Conservation (phyloP, 2,797 vertebrate species). For the Alauda arvensis region DNA sequence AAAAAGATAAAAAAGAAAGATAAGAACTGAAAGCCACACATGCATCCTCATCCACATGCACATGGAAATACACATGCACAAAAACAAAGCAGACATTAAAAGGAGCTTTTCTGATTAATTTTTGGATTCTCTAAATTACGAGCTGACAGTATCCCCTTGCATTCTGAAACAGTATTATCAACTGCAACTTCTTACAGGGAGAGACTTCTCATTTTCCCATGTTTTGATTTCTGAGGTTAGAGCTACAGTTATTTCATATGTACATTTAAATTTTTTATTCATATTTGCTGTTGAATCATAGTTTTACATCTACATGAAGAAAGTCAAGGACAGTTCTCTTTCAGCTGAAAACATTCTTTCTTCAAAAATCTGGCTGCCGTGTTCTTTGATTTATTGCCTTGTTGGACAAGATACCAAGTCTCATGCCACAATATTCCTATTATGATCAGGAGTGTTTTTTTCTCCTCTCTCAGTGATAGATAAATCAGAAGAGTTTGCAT, state of each 20-base stretch:
- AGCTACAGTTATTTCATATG: not conserved
- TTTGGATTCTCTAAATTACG: conserved; percentile 3
- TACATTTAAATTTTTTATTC: conserved; percentile 30
- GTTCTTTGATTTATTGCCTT: conserved; percentile 58
- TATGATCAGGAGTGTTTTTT: not conserved
- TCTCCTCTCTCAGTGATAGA: not conserved
- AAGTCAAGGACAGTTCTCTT: conserved; percentile 51
- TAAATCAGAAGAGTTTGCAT: conserved; percentile 25
- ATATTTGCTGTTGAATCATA: not conserved
- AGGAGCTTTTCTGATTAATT: not conserved
- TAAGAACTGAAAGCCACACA: not conserved
- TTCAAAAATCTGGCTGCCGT: conserved; percentile 21
- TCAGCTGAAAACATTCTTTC: conserved; percentile 14
- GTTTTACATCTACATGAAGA: conserved; percentile 3
- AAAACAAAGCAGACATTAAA: not conserved
- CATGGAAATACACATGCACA: not conserved
- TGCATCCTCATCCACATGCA: not conserved
- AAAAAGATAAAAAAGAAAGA: not conserved
- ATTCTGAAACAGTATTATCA: not conserved
- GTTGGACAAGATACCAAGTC: conserved; percentile 22
- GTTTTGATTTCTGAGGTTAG: conserved; percentile 7
- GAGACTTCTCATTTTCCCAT: not conserved
- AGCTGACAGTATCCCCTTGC: not conserved
- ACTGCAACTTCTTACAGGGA: not conserved
- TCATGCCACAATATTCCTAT: conserved; percentile 14